phyloP scores from a whole-genome alignment of 1,140 invertebrate genomes.

The Diorhabda carinulata region DNA sequence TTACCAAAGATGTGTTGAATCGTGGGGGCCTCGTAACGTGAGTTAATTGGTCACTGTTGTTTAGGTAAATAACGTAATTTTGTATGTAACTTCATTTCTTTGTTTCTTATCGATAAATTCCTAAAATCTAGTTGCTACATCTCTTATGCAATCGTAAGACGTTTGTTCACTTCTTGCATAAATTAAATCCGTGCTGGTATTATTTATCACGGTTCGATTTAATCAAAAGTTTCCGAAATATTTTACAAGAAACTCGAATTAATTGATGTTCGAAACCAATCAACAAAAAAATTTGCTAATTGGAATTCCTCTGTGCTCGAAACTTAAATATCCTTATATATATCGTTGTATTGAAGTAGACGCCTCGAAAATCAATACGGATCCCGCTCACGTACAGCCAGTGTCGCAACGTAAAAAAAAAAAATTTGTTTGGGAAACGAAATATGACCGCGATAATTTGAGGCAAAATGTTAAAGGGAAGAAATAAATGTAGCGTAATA shows the following conservation, averaged over 20 bases:
- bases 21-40: no score
- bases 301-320: not conserved
- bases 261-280: not conserved
- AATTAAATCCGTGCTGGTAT: no score
- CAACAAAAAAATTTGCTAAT: not conserved
- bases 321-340: not conserved
- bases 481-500: not conserved
- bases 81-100: no score
- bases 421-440: not conserved
- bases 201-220: not conserved
- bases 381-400: not conserved
- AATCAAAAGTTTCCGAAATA: not conserved
- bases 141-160: no score
- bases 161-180: no score
- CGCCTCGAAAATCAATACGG: not conserved
- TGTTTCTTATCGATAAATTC: no score
- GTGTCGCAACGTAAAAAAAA: slow-evolving; percentile 2
- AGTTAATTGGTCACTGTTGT: no score
- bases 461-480: not conserved
- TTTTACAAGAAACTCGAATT: slow-evolving; percentile 2
- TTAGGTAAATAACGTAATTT: no score
- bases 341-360: not conserved
- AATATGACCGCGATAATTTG: not conserved
- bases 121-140: no score
- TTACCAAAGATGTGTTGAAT: no score